These are phyloP conservation scores for Buathra laborator DNA, from an alignment of 2,888 invertebrate genomes.

Conservation along the genomic window DNA sequence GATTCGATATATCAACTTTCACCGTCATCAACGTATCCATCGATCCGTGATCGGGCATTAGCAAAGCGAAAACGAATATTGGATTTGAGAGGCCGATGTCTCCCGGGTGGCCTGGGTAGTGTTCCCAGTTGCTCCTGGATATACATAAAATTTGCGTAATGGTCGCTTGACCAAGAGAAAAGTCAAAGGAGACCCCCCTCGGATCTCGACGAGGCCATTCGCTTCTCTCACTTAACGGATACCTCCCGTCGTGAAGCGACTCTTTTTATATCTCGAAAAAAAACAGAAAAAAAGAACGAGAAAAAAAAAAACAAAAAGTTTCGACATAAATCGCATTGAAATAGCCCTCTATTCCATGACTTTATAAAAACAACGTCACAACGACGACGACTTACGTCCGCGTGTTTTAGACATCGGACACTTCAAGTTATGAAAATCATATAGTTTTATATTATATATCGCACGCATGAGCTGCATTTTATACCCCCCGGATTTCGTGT, in stretches of 20 bases:
- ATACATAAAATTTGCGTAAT: slow-evolving; percentile 69
- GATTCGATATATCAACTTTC: slow-evolving; percentile 58
- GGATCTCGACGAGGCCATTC: slow-evolving; percentile 51
- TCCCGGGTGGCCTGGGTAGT: slow-evolving; percentile 57
- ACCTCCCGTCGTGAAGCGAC: slow-evolving; percentile 50
- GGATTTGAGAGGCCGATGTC: slow-evolving; percentile 44
- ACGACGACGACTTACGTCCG: background rate
- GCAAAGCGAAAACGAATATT: slow-evolving; percentile 43
- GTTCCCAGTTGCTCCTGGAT: slow-evolving; percentile 56
- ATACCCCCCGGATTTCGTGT: background rate
- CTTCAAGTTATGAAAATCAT: slow-evolving; percentile 5
- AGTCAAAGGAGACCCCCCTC: slow-evolving; percentile 56
- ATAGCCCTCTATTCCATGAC: slow-evolving; percentile 19
- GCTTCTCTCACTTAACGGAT: slow-evolving; percentile 39
- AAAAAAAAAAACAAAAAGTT: background rate
- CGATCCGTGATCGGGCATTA: slow-evolving; percentile 56
- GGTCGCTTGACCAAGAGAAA: slow-evolving; percentile 55
- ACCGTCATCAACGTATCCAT: slow-evolving; percentile 50
- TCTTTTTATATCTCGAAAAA: slow-evolving; percentile 16
- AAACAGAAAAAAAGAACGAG: slow-evolving; percentile 8
- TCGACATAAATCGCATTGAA: slow-evolving; percentile 37
- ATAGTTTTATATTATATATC: slow-evolving; percentile 19
- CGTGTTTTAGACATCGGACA: background rate
- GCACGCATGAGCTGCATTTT: background rate
- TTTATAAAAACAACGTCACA: slow-evolving; percentile 7